Evolutionary conservation across 2,888 invertebrate species (phyloP).

Genomic region (Drosophila borealis): DNA sequence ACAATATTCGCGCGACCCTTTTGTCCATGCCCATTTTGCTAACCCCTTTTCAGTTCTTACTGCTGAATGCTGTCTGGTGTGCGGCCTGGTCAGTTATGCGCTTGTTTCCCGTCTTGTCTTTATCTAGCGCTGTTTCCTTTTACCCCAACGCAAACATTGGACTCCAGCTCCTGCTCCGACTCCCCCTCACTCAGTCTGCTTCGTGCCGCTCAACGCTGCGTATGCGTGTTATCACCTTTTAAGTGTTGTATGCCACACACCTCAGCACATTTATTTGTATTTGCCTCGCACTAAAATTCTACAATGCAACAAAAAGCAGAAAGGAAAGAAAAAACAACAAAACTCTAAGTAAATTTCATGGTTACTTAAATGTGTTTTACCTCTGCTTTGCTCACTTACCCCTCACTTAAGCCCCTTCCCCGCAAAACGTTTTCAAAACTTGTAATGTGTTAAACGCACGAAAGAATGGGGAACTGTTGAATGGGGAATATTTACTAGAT

Average conservation of each 20-base stretch:
- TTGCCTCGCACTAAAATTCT: slow-evolving; percentile 63
- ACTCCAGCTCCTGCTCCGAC: slow-evolving; percentile 1
- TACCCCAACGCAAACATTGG: slow-evolving; percentile 8
- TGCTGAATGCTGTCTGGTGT: slow-evolving; percentile 40
- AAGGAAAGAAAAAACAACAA: slow-evolving; percentile 14
- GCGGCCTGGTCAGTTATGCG: slow-evolving; percentile 60
- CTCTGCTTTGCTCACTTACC: slow-evolving; percentile 23
- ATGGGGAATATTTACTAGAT: slow-evolving; percentile 15
- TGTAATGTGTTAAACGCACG: slow-evolving; percentile 26
- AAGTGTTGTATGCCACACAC: slow-evolving; percentile 61
- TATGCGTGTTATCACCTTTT: slow-evolving; percentile 62
- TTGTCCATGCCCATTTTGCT: neutral
- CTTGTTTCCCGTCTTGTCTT: slow-evolving; percentile 51
- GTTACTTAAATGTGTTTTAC: slow-evolving; percentile 63
- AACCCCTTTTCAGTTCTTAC: slow-evolving; percentile 23
- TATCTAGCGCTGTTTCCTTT: slow-evolving; percentile 40
- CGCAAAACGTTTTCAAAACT: slow-evolving; percentile 27
- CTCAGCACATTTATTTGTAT: slow-evolving; percentile 57
- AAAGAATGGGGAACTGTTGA: slow-evolving; percentile 14
- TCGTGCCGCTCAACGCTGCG: slow-evolving; percentile 40
- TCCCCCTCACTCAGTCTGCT: neutral
- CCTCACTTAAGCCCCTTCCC: neutral
- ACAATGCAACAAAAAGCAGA: slow-evolving; percentile 31
- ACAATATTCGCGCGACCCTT: slow-evolving; percentile 32
- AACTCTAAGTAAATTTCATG: slow-evolving; percentile 67